Evolutionary conservation across 2,113 vertebrate species (phyloP).

Genomic region (Triplophysa tibetana): DNA sequence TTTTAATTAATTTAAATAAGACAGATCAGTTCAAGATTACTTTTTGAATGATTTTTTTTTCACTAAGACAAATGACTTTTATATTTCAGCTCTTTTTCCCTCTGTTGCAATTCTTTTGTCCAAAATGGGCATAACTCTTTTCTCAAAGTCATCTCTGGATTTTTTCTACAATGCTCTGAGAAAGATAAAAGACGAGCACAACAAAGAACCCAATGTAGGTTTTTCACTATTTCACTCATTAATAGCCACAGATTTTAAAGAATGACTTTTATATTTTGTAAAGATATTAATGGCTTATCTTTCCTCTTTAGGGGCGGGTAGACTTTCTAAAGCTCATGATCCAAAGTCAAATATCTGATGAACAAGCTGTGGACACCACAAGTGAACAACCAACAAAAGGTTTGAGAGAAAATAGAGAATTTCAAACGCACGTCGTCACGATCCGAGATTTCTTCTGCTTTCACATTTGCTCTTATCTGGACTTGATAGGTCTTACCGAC

Average conservation of each 20-base stretch:
- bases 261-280: not conserved
- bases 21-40: no score
- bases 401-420: conserved; percentile 12
- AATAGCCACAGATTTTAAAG: not conserved
- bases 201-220: conserved; percentile 55
- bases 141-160: conserved; percentile 57
- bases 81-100: conserved; percentile 74
- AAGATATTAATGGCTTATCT: not conserved
- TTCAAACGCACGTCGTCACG: not conserved
- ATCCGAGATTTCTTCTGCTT: not conserved
- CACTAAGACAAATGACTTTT: no score
- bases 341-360: conserved; percentile 67
- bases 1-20: not conserved
- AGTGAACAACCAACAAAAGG: conserved; percentile 59
- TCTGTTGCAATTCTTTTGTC: conserved; percentile 62
- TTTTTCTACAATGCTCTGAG: conserved; percentile 69
- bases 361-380: conserved; percentile 48
- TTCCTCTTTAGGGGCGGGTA: conserved; percentile 66
- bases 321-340: conserved; percentile 85
- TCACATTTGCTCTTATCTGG: not conserved
- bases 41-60: no score
- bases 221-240: not conserved
- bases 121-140: conserved; percentile 70
- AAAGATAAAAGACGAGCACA: conserved; percentile 72
- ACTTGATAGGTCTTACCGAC: conserved; percentile 75